A percentile compares a stretch with the other conserved stretches of the same genome.
phyloP scores from a whole-genome alignment of 2,797 vertebrate genomes.

The Neopelma chrysocephalum region DNA sequence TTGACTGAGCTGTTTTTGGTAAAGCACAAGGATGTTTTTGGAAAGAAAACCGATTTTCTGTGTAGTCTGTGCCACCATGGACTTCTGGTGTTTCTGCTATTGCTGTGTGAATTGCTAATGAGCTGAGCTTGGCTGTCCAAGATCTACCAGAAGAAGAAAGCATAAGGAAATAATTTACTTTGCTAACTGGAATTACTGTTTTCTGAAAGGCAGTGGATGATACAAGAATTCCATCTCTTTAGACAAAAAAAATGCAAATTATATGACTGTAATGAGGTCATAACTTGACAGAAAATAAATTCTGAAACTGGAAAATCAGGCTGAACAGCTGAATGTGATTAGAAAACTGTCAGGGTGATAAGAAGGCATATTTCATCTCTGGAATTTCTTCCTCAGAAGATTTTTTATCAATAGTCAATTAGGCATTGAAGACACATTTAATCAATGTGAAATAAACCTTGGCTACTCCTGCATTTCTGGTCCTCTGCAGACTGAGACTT shows the following conservation, averaged over 20 bases:
- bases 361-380: background rate
- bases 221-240: background rate
- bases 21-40: background rate
- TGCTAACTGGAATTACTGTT: background rate
- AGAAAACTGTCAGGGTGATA: background rate
- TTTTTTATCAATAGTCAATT: background rate
- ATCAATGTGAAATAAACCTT: background rate
- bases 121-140: background rate
- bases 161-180: background rate
- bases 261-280: background rate
- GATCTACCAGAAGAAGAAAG: background rate
- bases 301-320: background rate
- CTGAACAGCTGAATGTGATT: background rate
- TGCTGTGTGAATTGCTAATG: background rate
- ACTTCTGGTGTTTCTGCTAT: background rate
- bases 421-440: background rate
- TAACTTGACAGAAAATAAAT: background rate
- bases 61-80: background rate
- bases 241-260: background rate
- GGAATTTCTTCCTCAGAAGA: background rate
- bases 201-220: background rate
- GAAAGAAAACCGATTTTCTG: background rate
- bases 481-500: background rate
- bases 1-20: background rate
- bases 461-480: background rate